Evolutionary conservation across 2,113 vertebrate genomes (phyloP).

Genomic region (Vanacampus margaritifer): DNA sequence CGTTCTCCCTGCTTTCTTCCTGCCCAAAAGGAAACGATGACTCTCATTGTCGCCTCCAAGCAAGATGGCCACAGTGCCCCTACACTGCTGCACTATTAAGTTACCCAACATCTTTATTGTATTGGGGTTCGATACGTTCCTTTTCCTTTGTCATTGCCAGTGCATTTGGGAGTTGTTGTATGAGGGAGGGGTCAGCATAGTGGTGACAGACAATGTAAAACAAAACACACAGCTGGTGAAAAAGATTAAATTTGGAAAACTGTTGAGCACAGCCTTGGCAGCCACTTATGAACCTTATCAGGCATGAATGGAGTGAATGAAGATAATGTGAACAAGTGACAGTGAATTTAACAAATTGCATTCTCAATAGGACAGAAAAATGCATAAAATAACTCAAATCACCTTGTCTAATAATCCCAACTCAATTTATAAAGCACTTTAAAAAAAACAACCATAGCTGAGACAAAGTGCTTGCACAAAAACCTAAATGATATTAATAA

Average conservation of each 20-base stretch:
- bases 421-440: neutral
- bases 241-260: constrained; percentile 28
- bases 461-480: neutral
- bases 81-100: constrained; percentile 64
- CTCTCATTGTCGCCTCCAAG: constrained; percentile 70
- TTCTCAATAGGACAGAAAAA: constrained; percentile 11
- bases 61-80: constrained; percentile 59
- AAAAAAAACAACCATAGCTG: neutral
- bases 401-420: constrained; percentile 5
- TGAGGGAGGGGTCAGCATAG: constrained; percentile 25
- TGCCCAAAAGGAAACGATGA: constrained; percentile 68
- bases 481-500: neutral
- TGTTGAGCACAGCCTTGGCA: constrained; percentile 16
- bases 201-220: constrained; percentile 36
- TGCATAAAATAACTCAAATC: constrained; percentile 19
- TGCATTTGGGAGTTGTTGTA: constrained; percentile 59
- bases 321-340: constrained; percentile 17
- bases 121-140: constrained; percentile 69
- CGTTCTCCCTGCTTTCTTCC: constrained; percentile 35
- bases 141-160: constrained; percentile 59
- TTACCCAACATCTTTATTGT: constrained; percentile 70
- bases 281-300: neutral
- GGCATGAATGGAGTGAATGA: constrained; percentile 8
- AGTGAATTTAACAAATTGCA: constrained; percentile 10
- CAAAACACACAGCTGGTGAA: constrained; percentile 42